phyloP scores from a whole-genome alignment of 2,888 invertebrate genomes.

The Bellardia bayeri region DNA sequence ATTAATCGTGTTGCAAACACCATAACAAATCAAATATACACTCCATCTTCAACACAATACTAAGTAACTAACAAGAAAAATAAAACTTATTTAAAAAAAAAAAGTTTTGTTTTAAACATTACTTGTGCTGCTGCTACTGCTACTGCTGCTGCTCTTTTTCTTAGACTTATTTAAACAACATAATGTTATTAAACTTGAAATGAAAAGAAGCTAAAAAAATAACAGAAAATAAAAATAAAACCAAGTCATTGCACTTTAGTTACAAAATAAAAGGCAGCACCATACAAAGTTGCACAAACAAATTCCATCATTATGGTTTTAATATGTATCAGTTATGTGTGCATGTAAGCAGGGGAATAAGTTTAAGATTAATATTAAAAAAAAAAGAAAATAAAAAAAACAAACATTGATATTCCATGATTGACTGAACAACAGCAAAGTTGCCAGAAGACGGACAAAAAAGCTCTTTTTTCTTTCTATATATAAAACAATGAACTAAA shows the following conservation, averaged over 20 bases:
- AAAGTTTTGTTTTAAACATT: constrained; percentile 16
- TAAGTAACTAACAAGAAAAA: neutral
- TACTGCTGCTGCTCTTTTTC: neutral
- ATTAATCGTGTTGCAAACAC: neutral
- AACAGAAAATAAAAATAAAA: neutral
- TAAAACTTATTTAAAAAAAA: neutral
- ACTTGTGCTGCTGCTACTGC: neutral
- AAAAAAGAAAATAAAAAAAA: neutral
- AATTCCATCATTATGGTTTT: constrained; percentile 51
- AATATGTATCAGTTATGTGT: constrained; percentile 19
- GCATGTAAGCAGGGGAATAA: constrained; percentile 9
- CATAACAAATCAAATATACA: neutral
- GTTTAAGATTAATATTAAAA: neutral
- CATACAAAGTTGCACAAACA: neutral
- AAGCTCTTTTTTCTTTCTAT: neutral
- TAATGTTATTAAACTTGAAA: constrained; percentile 58
- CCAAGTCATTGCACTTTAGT: constrained; percentile 58
- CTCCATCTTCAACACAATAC: neutral
- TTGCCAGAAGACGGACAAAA: constrained; percentile 44
- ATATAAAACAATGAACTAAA: neutral
- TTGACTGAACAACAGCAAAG: constrained; percentile 49
- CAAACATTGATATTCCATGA: constrained; percentile 58
- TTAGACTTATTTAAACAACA: constrained; percentile 6
- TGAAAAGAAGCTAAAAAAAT: neutral
- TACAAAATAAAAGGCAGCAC: neutral